Evolutionary conservation across 2,113 vertebrate species (phyloP).

Genomic region (Python bivittatus): DNA sequence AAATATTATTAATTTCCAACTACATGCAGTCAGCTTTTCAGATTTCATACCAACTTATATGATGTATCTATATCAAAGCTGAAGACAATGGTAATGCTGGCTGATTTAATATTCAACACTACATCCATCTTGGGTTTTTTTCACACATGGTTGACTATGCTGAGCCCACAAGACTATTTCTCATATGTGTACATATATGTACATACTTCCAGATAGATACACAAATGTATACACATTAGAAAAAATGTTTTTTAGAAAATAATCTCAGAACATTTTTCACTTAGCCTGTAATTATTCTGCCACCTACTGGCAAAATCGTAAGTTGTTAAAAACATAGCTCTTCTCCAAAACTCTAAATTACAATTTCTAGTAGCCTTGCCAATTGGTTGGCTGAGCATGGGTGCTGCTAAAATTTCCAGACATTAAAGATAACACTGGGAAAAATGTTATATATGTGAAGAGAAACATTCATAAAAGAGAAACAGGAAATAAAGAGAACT

Average conservation of each 20-base stretch:
- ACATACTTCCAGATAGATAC: no score
- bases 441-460: no score
- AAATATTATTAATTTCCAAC: background rate
- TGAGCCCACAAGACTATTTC: no score
- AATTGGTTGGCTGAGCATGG: no score
- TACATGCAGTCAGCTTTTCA: background rate
- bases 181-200: no score
- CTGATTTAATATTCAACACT: slow-evolving; percentile 7
- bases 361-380: background rate
- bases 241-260: background rate
- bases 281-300: slow-evolving; percentile 63
- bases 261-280: background rate
- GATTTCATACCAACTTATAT: background rate
- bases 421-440: background rate
- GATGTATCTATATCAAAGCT: background rate
- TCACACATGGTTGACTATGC: no score
- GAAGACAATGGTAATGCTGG: background rate
- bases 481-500: no score
- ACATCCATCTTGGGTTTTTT: background rate
- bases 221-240: background rate
- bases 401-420: background rate
- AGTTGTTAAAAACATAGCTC: background rate
- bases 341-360: background rate
- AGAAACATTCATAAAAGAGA: background rate
- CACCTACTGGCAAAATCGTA: slow-evolving; percentile 68